These are phyloP conservation scores for Neodiprion fabricii DNA, from an alignment of 1,140 invertebrate species.

Conservation along the genomic window DNA sequence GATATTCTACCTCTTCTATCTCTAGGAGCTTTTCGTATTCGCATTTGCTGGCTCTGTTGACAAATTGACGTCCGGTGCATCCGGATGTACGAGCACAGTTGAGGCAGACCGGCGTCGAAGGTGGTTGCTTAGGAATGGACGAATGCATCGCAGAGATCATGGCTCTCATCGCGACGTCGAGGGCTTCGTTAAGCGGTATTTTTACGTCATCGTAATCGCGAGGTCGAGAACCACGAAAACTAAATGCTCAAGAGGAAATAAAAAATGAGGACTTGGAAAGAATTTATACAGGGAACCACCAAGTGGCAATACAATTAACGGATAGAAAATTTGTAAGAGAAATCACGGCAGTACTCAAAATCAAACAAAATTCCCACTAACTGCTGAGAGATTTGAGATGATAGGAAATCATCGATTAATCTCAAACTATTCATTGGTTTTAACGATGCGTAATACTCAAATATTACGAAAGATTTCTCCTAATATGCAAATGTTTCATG, in stretches of 20 bases:
- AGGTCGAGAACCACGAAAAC: neutral
- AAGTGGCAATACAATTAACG: no score
- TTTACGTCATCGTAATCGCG: neutral
- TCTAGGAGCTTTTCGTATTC: neutral
- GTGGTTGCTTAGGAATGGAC: neutral
- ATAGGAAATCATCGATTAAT: no score
- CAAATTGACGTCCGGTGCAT: neutral
- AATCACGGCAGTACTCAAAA: no score
- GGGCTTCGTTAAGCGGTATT: neutral
- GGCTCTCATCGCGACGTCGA: neutral
- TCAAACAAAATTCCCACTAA: no score
- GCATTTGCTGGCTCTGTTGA: neutral
- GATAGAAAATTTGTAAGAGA: no score
- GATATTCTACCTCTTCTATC: neutral
- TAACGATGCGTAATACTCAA: no score
- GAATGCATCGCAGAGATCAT: conserved; percentile 1
- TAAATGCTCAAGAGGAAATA: neutral
- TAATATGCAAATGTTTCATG: no score
- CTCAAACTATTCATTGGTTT: no score
- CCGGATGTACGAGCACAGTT: neutral
- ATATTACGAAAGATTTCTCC: no score
- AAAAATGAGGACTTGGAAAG: no score
- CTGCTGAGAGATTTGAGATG: no score
- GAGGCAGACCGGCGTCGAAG: neutral
- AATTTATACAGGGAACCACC: no score